A percentile compares a stretch with the other conserved stretches of the same genome.
These are phyloP conservation scores for Heliconius hewitsoni DNA, from an alignment of 1,140 invertebrate genomes.

Conservation along the genomic window DNA sequence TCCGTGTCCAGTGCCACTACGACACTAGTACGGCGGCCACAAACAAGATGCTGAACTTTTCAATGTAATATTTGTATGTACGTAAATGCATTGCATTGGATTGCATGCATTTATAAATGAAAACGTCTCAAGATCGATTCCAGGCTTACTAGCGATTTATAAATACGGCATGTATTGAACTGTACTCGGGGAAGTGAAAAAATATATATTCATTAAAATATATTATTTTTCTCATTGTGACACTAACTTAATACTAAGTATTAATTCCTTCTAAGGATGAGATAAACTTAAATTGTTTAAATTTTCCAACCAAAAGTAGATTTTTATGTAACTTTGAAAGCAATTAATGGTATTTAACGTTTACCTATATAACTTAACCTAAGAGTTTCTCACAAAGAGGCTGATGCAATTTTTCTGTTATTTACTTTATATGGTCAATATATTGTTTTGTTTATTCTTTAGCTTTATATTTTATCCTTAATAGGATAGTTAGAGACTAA, in stretches of 20 bases:
- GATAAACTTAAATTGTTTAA: slow-evolving; percentile 12
- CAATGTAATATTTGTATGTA: too few species aligned
- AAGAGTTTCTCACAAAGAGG: background rate
- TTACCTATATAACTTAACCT: background rate
- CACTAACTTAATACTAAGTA: background rate
- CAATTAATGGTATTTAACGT: background rate
- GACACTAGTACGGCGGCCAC: too few species aligned
- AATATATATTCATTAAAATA: background rate
- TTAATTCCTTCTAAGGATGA: slow-evolving; percentile 23
- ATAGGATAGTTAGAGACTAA: too few species aligned
- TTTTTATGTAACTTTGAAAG: slow-evolving; percentile 2
- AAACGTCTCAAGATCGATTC: too few species aligned
- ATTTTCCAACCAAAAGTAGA: slow-evolving; percentile 16
- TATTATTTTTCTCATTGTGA: background rate
- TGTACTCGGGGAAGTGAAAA: background rate
- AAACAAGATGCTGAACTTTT: too few species aligned
- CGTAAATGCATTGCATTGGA: too few species aligned
- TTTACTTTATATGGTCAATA: background rate
- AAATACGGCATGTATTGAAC: too few species aligned
- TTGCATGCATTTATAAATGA: too few species aligned
- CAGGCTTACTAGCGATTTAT: too few species aligned
- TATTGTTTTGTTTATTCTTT: background rate
- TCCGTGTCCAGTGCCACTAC: too few species aligned
- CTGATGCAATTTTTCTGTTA: background rate
- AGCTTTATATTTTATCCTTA: too few species aligned